Percentiles rank a stretch among this genome's conserved stretches.
phyloP scores from a whole-genome alignment of 92 coral and sea anemone genomes.

The Paramuricea clavata region DNA sequence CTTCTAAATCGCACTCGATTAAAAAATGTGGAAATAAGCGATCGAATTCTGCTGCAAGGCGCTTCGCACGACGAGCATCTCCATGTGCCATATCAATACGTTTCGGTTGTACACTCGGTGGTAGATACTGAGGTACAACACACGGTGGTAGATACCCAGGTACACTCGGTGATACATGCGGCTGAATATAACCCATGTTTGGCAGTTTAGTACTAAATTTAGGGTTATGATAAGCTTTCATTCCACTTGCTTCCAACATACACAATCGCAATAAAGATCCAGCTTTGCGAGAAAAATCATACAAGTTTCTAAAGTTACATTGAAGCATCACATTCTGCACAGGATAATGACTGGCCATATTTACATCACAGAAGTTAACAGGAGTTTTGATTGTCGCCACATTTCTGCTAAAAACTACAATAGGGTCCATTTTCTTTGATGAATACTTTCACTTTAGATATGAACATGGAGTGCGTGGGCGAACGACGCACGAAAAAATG shows the following conservation, averaged over 20 bases:
- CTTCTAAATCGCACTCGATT: constrained; percentile 8
- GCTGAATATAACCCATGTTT: neutral
- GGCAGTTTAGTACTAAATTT: neutral
- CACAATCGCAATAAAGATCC: constrained; percentile 34
- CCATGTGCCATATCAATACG: neutral
- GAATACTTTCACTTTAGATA: too few species aligned
- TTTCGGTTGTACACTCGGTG: neutral
- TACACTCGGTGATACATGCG: too few species aligned
- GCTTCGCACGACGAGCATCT: neutral
- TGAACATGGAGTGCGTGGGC: neutral
- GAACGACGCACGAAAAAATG: too few species aligned
- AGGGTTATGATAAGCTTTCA: constrained; percentile 18
- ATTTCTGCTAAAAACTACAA: too few species aligned
- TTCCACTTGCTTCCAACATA: constrained; percentile 42
- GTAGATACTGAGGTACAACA: neutral
- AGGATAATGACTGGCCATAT: too few species aligned
- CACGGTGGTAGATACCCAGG: too few species aligned
- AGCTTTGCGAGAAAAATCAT: constrained; percentile 45
- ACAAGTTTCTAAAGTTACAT: neutral
- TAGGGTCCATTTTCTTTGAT: too few species aligned
- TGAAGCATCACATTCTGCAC: neutral
- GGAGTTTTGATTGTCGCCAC: too few species aligned
- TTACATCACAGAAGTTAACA: too few species aligned
- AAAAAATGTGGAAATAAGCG: constrained; percentile 41
- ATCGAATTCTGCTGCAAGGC: constrained; percentile 37